These are phyloP conservation scores for Chloroceryle inda DNA, from an alignment of 2,797 vertebrate genomes.

Conservation along the genomic window DNA sequence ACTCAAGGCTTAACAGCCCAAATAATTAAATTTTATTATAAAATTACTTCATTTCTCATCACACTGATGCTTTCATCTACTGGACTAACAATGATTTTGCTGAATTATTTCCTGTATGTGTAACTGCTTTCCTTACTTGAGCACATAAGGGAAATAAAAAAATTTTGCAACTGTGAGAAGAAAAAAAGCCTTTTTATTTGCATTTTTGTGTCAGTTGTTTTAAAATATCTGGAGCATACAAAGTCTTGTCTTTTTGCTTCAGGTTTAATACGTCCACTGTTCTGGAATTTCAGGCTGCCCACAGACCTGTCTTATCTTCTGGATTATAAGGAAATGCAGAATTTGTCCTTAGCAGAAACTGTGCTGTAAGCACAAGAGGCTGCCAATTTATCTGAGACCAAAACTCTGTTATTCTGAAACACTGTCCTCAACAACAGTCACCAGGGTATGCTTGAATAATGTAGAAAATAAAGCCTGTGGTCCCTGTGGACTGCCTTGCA, in stretches of 20 bases:
- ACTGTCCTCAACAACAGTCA: neutral
- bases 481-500: neutral
- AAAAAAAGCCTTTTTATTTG: neutral
- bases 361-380: neutral
- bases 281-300: neutral
- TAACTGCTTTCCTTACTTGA: neutral
- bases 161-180: neutral
- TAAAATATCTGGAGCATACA: neutral
- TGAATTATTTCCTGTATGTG: neutral
- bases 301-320: neutral
- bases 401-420: neutral
- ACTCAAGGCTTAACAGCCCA: neutral
- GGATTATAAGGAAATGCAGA: neutral
- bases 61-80: neutral
- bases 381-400: neutral
- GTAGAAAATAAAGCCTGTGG: neutral
- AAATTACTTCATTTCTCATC: neutral
- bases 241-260: neutral
- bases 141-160: neutral
- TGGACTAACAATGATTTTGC: neutral
- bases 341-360: neutral
- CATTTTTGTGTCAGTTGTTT: neutral
- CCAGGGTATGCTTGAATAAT: neutral
- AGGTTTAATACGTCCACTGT: neutral
- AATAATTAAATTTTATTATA: constrained; percentile 8